Base-by-base conservation (phyloP, 2,113 vertebrate genomes). In the Tachycineta bicolor region DNA sequence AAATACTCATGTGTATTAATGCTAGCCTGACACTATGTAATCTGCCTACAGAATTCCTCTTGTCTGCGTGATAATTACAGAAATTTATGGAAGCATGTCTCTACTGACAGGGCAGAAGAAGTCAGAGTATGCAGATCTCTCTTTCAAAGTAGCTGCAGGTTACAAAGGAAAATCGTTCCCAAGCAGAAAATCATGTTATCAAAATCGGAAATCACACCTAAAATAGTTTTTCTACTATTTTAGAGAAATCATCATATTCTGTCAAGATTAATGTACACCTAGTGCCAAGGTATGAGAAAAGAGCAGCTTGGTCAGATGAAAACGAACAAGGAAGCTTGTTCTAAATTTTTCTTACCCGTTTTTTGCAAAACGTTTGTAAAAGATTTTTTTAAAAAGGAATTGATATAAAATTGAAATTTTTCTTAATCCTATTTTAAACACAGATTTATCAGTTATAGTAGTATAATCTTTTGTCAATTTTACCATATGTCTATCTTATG, bases 401-500 rank as follows among this genome's bases (percentile, higher is more conserved):
- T 75, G 46, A 49, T 41, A 8, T 53, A 67, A 74, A 74, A 71
- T 17, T 2, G 6, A 56, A 50, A 43, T 43, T 6, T 63, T 9
- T 41, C 3, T n/a, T 63, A 16, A 52, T 73, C 39, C 76, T 4
- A 26, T 68, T 91, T 85, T 47, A 28, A 78, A 47, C 4, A 31
- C 11, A 34, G 9, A 81, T 25, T 69, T 10, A 41, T 56, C 4
- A 52, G 24, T 60, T 86, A 52, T 43, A 63, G 55, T 6, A 59
- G 8, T 18, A 49, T 5, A 52, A 4, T 39, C 7, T 80, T 76
- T n/a, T 12, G 7, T 73, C 24, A 41, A 0, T 19, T 76, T 76
- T 58, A 58, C 2, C 19, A 74, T 68, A 29, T 2, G 0, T 8
- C 3, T 83, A 8, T 14, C 28, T 23, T 73, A 46, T 0, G 0